Evolutionary conservation across 2,888 invertebrate species (phyloP), one percentile per base, ranked within the genome.

Genomic region (Parnassius orleans): DNA sequence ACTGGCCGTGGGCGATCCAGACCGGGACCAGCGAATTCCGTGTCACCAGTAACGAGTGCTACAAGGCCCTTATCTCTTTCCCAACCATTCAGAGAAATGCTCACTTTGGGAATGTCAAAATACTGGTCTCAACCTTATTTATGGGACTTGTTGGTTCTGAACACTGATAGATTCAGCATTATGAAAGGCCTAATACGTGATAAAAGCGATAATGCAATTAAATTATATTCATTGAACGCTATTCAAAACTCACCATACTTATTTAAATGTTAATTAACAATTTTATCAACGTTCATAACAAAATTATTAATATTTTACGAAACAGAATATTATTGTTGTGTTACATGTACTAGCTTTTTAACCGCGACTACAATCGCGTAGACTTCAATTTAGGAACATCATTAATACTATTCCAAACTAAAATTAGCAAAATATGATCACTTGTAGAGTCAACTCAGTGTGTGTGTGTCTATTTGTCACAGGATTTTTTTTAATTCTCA

Each of bases 1-100:
- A 62, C 68, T 9, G 15, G 65, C 66, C 66, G 80, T 89, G 86
- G 89, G 88, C 89, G 62, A 83, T 87, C 88, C 80, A 78, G 88
- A 76, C 73, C 65, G 66, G 66, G 75, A 69, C 73, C 71, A 69
- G 73, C 72, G 70, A 76, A 82, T 84, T 83, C 78, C 77, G 69
- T 85, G 83, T 83, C 84, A 79, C 77, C 58, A 60, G 55, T 44
- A 48, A 51, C 57, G 15, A 61, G 61, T 61, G 53, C 11, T 47
- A 48, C 53, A 43, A 53, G 47, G 42, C 43, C 41, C 50, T 58
- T 61, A 64, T 65, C 66, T 56, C 61, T 66, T 66, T 58, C 62
- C 65, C 54, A 63, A 62, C 48, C 53, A 61, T 48, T 48, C n/a
- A 62, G 63, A 54, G 71, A 73, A 74, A 73, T 72, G 65, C 56